Evolutionary conservation across 2,888 invertebrate species (phyloP).

Genomic region (Anodontia alba): DNA sequence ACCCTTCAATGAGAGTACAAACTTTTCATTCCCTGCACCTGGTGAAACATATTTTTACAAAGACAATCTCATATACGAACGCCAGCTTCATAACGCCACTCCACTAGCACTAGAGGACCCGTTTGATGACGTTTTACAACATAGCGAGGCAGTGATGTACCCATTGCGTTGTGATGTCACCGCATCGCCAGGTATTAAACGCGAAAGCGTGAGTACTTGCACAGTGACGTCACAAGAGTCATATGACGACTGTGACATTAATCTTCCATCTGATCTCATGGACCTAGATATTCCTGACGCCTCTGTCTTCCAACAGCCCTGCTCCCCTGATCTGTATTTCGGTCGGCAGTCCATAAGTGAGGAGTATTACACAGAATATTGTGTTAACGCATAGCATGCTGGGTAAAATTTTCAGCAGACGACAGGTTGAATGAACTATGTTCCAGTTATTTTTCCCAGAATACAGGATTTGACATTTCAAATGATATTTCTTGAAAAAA

Average conservation of each 20-base stretch:
- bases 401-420: not conserved
- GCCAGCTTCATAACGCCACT: not conserved
- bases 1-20: slow-evolving; percentile 22
- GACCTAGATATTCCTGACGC: slow-evolving; percentile 31
- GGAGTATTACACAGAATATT: slow-evolving; percentile 2
- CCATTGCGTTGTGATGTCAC: not conserved
- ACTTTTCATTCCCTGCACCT: slow-evolving; percentile 22
- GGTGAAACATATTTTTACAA: not conserved
- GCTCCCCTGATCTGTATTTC: slow-evolving; percentile 29
- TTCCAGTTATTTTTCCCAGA: too few relatives aligned
- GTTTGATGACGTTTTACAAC: slow-evolving; percentile 12
- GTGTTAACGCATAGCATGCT: too few relatives aligned
- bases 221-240: not conserved
- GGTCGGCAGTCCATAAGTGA: slow-evolving; percentile 49
- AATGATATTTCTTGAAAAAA: too few relatives aligned
- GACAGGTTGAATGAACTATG: too few relatives aligned
- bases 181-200: not conserved
- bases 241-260: not conserved
- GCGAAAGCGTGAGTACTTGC: not conserved
- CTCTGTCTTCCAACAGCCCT: slow-evolving; percentile 19
- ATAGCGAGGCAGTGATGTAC: not conserved
- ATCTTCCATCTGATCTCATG: slow-evolving; percentile 11
- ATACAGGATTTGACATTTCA: too few relatives aligned
- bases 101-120: slow-evolving; percentile 18
- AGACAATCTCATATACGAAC: not conserved